Evolutionary conservation across 2,113 vertebrate genomes (phyloP), one percentile per base, ranked within the genome.

Genomic region (Triplophysa dalaica): DNA sequence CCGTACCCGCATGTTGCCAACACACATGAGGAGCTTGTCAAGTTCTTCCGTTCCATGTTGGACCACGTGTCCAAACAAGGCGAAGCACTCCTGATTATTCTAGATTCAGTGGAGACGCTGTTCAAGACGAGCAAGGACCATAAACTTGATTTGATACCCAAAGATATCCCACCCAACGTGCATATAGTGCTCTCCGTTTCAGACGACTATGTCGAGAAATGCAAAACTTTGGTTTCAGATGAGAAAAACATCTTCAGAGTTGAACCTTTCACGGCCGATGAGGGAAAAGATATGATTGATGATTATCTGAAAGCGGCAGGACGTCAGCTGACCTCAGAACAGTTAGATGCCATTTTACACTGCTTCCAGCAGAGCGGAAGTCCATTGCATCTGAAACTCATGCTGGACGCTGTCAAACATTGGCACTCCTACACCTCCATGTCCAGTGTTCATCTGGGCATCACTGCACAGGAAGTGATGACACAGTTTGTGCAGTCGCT

Each of bases 21-120:
- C 77, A 82, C 81, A 3, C 88, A 91, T 14, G 58, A 77, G 67
- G 89, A 90, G 38, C 82, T 93, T 29, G 84, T 86, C 0, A 82
- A 82, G 9, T 90, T 93, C 79, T 94, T 97, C 80, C 89, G 87
- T 17, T 50, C 74, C 11, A 70, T 93, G 19, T 91, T 97, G 0
- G 86, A 82, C 2, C 83, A 86, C 0, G 86, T 89, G 16, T 94
- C 94, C 4, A 60, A 54, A 14, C 70, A 86, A 19, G 90, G 92
- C 13, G 79, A 88, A 0, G 86, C 89, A 0, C 84, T 95, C 0
- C 79, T 95, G 26, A n/a, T 98, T 7, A 73, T 96, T 62, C 85
- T 96, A 26, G 95, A 94, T 22, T 87, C 88, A 0, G 4, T 94
- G 77, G 94, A 95, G 8, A 91, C 88, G 12, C 86, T 97, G 0